Conservation (phyloP, 2,888 invertebrate species). For the Acronicta aceris region DNA sequence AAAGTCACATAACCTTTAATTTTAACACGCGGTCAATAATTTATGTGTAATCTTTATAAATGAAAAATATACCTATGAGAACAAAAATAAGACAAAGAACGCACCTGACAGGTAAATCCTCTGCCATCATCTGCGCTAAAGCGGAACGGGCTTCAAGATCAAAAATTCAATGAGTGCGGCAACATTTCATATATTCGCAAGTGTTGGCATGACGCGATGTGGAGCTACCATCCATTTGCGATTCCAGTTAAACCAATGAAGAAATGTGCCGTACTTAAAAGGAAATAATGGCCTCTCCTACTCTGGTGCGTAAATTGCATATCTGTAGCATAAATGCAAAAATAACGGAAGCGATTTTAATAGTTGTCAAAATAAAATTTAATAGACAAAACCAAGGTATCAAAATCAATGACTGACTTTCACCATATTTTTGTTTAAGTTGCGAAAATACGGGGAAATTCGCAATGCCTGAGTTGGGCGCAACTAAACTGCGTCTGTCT, state of each 20-base stretch:
- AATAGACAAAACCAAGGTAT: background rate
- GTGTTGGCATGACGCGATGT: conserved; percentile 72
- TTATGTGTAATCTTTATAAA: conserved; percentile 11
- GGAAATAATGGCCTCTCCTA: conserved; percentile 62
- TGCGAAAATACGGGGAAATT: conserved; percentile 44
- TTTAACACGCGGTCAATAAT: background rate
- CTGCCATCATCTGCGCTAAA: conserved; percentile 81
- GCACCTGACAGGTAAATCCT: conserved; percentile 73
- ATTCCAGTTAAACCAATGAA: conserved; percentile 77
- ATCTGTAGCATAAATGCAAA: conserved; percentile 21
- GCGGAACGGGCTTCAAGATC: conserved; percentile 84
- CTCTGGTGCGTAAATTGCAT: conserved; percentile 67
- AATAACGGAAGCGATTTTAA: conserved; percentile 4
- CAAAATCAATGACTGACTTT: conserved; percentile 2
- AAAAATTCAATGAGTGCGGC: conserved; percentile 76
- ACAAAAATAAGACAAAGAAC: conserved; percentile 42
- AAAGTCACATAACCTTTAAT: conserved; percentile 4
- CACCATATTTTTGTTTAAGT: conserved; percentile 14
- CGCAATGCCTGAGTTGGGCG: conserved; percentile 42
- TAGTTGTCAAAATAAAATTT: background rate
- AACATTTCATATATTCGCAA: conserved; percentile 80
- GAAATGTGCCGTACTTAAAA: conserved; percentile 74
- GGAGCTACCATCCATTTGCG: conserved; percentile 70
- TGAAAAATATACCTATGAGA: conserved; percentile 4
- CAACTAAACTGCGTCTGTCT: conserved; percentile 71